phyloP scores from a whole-genome alignment of 1,140 invertebrate genomes.

The Phymorhynchus buccinoides region DNA sequence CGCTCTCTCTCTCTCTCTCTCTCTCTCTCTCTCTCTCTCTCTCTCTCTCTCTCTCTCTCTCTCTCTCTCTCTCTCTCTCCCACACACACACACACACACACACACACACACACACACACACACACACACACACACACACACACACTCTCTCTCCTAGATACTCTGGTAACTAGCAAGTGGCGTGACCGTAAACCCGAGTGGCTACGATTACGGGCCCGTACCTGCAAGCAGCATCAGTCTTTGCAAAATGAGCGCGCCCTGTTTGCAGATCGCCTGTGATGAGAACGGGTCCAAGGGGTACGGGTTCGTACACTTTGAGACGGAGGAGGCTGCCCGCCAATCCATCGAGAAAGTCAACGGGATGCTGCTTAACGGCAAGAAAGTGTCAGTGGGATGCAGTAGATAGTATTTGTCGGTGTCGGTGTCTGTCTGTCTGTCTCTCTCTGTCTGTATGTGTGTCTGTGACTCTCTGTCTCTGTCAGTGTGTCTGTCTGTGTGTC shows the following conservation, averaged over 20 bases:
- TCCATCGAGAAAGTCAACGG: constrained; percentile 97
- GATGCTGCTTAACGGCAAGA: constrained; percentile 93
- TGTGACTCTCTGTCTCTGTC: too few species aligned
- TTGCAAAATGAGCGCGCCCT: too few species aligned
- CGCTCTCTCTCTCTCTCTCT: too few species aligned
- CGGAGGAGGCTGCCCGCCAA: constrained; percentile 97
- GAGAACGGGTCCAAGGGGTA: constrained; percentile 98
- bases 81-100: background rate
- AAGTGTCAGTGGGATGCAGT: constrained; percentile 79
- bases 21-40: background rate
- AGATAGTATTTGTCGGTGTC: too few species aligned
- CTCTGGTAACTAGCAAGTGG: background rate
- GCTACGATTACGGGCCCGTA: too few species aligned
- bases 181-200: too few species aligned
- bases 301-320: constrained; percentile 99
- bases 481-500: too few species aligned
- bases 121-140: background rate
- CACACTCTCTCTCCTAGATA: too few species aligned
- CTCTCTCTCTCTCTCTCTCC: background rate
- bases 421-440: too few species aligned
- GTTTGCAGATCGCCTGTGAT: constrained; percentile 85
- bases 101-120: constrained; percentile 11
- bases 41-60: too few species aligned
- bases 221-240: too few species aligned
- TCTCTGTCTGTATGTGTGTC: too few species aligned